Evolutionary conservation across 2,113 vertebrate species (phyloP).

Genomic region (Cygnus atratus): DNA sequence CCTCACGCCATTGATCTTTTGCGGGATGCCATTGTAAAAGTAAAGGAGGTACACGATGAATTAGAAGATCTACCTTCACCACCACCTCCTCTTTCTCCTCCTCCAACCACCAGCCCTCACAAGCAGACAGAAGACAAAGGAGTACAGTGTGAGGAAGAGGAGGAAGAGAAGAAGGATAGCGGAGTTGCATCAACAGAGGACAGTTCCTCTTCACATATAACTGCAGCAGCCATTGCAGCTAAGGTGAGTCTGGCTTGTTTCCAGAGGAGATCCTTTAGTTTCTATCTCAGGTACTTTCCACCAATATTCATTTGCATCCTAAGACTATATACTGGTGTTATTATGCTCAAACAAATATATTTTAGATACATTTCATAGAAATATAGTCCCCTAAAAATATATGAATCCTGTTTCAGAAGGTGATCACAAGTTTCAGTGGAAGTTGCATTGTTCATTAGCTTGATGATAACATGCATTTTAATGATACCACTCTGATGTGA

Average conservation of each 20-base stretch:
- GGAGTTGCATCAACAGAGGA: conserved; percentile 96
- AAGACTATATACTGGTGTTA: not conserved
- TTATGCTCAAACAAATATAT: not conserved
- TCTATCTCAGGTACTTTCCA: conserved; percentile 38
- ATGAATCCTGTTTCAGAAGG: not conserved
- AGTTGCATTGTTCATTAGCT: not conserved
- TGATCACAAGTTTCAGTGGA: not conserved
- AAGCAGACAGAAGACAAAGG: conserved; percentile 97
- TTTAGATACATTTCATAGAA: not conserved
- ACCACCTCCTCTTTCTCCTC: conserved; percentile 90
- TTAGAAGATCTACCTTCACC: conserved; percentile 96
- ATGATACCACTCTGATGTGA: not conserved
- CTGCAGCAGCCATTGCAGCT: conserved; percentile 94
- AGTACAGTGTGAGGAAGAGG: conserved; percentile 97
- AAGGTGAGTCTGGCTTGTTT: conserved; percentile 83
- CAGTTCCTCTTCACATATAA: conserved; percentile 97
- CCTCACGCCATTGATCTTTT: conserved; percentile 98
- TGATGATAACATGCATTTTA: not conserved
- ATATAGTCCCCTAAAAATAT: not conserved
- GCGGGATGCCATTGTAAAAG: conserved; percentile 92
- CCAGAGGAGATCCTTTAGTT: not conserved
- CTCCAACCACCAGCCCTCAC: conserved; percentile 91
- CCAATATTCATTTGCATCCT: not conserved
- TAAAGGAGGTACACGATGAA: conserved; percentile 94
- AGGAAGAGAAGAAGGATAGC: conserved; percentile 97